These are phyloP conservation scores for Meteorus cinctellus DNA, from an alignment of 2,888 invertebrate species.

Conservation along the genomic window DNA sequence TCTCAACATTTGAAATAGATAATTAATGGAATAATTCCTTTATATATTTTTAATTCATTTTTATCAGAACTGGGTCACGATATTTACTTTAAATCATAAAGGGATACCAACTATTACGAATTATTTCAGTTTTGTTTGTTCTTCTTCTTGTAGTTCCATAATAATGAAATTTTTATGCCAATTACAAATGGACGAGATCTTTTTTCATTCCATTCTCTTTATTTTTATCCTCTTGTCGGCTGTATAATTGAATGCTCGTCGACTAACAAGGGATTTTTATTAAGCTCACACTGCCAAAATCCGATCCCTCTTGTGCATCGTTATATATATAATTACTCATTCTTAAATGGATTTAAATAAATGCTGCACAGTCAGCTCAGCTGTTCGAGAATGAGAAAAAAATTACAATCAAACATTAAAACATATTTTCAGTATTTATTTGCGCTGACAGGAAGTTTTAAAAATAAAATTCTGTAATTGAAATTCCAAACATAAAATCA, in stretches of 20 bases:
- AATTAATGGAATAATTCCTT: neutral
- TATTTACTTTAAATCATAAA: neutral
- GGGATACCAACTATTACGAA: too few species aligned
- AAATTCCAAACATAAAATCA: too few species aligned
- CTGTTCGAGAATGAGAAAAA: neutral
- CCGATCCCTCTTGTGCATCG: neutral
- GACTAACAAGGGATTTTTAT: constrained; percentile 54
- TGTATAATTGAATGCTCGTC: constrained; percentile 39
- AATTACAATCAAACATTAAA: neutral
- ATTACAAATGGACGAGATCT: too few species aligned
- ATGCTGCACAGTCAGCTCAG: neutral
- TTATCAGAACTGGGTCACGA: neutral
- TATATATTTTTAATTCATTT: neutral
- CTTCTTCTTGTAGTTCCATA: too few species aligned
- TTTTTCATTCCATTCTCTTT: too few species aligned
- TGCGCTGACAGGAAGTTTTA: neutral
- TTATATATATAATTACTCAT: neutral
- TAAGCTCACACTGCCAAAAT: neutral
- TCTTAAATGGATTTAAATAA: neutral
- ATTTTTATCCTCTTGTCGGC: constrained; percentile 15
- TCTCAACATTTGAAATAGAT: neutral
- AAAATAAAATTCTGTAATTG: neutral
- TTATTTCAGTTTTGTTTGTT: too few species aligned
- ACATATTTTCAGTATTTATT: neutral
- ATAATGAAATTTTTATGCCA: too few species aligned